Percentiles rank a stretch among this genome's conserved stretches.
phyloP scores from a whole-genome alignment of 92 coral and sea anemone genomes.

The Epizoanthus scotinus region DNA sequence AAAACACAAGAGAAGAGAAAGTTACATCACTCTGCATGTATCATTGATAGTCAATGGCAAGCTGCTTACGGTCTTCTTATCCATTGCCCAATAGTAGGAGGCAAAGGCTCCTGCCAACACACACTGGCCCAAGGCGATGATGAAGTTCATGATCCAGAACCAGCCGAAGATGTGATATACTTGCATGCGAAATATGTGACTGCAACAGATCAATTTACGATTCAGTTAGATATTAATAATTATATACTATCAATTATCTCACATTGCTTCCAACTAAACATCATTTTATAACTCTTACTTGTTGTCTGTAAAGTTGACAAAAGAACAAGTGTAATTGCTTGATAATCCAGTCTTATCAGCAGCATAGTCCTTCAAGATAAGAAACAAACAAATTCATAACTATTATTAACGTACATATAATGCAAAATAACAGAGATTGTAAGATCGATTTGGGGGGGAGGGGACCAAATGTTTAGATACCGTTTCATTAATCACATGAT shows the following conservation, averaged over 20 bases:
- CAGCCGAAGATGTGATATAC: constrained; percentile 95
- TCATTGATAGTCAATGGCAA: no score
- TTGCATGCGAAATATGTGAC: constrained; percentile 92
- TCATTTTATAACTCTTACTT: constrained; percentile 57
- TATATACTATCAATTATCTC: not conserved
- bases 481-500: no score
- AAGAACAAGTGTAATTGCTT: constrained; percentile 67
- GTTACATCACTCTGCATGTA: not conserved
- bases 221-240: not conserved
- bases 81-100: constrained; percentile 97
- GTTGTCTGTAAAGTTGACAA: constrained; percentile 78
- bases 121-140: constrained; percentile 94
- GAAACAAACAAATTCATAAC: not conserved
- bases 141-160: constrained; percentile 98
- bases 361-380: constrained; percentile 1
- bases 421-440: no score
- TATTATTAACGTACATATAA: not conserved
- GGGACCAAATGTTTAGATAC: no score
- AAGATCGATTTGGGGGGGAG: no score
- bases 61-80: constrained; percentile 81
- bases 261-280: not conserved
- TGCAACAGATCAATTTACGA: constrained; percentile 17
- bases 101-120: constrained; percentile 97
- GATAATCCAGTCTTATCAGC: constrained; percentile 26
- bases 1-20: not conserved